Evolutionary conservation across 2,113 vertebrate species (phyloP).

Genomic region (Acrocephalus kingi): DNA sequence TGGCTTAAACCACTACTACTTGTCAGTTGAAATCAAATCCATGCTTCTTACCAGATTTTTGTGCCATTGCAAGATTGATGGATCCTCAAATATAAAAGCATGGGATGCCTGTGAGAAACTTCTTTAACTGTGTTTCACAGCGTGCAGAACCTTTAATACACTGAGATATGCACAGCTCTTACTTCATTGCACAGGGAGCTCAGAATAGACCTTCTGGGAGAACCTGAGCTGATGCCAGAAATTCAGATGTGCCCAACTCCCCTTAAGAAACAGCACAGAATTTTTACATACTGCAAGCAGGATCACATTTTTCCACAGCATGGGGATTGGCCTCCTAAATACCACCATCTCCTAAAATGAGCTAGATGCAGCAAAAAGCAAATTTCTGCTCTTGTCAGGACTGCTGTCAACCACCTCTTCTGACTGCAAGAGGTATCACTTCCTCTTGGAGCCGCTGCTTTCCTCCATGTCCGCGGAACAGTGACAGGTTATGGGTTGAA

Average conservation of each 20-base stretch:
- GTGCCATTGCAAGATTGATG: background rate
- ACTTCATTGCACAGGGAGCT: background rate
- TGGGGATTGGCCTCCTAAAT: background rate
- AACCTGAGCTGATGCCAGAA: background rate
- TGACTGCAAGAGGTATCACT: background rate
- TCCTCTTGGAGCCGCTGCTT: background rate
- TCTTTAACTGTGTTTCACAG: background rate
- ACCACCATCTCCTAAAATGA: background rate
- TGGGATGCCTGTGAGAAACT: background rate
- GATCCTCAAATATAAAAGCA: background rate
- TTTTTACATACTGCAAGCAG: background rate
- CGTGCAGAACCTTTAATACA: constrained; percentile 24
- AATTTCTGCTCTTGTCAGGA: background rate
- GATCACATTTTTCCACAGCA: background rate
- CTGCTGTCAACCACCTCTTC: background rate
- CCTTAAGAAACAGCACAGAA: background rate
- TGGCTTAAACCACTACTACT: background rate
- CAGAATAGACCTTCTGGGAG: constrained; percentile 25
- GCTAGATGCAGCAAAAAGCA: background rate
- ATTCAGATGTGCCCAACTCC: background rate
- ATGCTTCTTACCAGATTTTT: background rate
- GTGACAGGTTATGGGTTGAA: background rate
- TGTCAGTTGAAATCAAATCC: background rate
- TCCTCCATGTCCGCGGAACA: background rate
- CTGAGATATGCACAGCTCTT: constrained; percentile 26